Conservation (phyloP, 2,113 vertebrate species). For the Australoheros scitulus region DNA sequence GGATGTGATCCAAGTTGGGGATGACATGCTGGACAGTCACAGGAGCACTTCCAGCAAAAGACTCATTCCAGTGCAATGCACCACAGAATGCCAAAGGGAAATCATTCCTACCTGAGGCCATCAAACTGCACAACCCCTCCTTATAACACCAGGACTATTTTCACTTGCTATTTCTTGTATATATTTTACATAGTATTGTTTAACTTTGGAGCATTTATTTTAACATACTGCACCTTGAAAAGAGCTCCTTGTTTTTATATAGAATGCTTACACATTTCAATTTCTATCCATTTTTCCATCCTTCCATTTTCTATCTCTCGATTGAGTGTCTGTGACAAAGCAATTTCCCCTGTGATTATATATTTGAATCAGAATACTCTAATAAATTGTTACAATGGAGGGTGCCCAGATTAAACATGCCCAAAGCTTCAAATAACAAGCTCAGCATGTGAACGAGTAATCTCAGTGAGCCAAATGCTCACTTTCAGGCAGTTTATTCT, state of each 20-base stretch:
- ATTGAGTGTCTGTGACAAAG: background rate
- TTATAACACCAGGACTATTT: background rate
- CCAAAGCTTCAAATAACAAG: background rate
- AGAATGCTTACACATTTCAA: background rate
- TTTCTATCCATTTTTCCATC: too few species aligned
- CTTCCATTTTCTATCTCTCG: background rate
- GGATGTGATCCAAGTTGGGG: too few species aligned
- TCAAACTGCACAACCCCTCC: background rate
- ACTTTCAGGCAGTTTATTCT: constrained; percentile 4
- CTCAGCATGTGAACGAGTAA: background rate
- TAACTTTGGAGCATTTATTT: background rate
- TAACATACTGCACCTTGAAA: background rate
- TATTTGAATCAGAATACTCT: background rate
- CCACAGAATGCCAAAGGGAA: background rate
- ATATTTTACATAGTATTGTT: background rate
- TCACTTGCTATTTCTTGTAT: background rate
- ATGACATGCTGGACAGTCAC: background rate
- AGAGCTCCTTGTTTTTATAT: background rate
- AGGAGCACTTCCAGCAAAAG: background rate
- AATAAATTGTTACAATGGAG: background rate
- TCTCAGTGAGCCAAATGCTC: background rate
- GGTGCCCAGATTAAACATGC: background rate
- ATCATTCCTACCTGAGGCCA: background rate
- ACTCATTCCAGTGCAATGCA: background rate
- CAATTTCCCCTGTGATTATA: background rate